phyloP scores from a whole-genome alignment of 1,140 invertebrate species.

The Thaumatotibia leucotreta region DNA sequence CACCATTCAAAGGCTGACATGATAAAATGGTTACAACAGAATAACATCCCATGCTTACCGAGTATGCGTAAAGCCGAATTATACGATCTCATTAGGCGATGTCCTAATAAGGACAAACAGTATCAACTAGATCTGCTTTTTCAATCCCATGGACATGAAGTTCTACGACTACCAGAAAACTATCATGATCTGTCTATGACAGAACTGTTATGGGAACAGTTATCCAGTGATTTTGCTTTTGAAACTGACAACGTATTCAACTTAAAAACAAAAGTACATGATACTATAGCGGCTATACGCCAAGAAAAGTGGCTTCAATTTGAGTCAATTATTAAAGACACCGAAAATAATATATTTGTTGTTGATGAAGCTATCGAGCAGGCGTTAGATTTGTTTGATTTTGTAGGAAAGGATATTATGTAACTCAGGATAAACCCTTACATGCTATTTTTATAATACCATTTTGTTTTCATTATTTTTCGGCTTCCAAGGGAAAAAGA shows the following conservation, averaged over 20 bases:
- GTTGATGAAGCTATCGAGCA: neutral
- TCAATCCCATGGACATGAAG: constrained; percentile 35
- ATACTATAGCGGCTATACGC: neutral
- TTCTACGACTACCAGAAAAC: constrained; percentile 33
- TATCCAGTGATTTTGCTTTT: neutral
- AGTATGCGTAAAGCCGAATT: constrained; percentile 39
- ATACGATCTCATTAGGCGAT: constrained; percentile 36
- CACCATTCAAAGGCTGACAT: constrained; percentile 38
- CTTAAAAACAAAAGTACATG: neutral
- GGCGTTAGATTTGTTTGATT: neutral
- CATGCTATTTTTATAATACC: neutral
- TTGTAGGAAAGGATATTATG: neutral
- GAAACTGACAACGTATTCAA: neutral
- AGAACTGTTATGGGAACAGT: constrained; percentile 31
- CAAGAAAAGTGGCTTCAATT: neutral
- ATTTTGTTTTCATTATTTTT: neutral
- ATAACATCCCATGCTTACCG: constrained; percentile 33
- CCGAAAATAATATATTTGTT: neutral
- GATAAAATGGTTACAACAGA: constrained; percentile 34
- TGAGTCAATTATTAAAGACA: neutral
- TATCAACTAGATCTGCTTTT: constrained; percentile 33
- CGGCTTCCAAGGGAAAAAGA: no score
- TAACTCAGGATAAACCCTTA: neutral
- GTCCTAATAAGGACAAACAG: constrained; percentile 10
- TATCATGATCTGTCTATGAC: constrained; percentile 30